Base-by-base conservation (phyloP, 1,140 invertebrate species). In the Oedothorax gibbosus region DNA sequence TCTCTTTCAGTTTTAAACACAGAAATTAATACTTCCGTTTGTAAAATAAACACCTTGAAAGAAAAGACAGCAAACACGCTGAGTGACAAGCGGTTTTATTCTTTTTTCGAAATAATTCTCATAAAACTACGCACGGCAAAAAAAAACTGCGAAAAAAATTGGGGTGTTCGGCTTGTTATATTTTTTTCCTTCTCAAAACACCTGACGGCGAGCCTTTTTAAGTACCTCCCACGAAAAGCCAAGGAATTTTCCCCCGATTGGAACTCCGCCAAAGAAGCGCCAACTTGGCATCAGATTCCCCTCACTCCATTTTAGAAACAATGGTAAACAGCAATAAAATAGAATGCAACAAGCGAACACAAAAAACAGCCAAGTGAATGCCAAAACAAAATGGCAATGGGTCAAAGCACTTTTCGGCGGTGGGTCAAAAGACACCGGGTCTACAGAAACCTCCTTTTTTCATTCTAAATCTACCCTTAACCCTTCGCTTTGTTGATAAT, bases 311-410 rank as follows among this genome's bases (percentile, higher is more conserved):
- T 68, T 79, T 79, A 79, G 77, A 66, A 79, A 79, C 77, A 79
- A 79, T 68, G 64, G 77, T 68, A 79, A 79, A 79, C 50, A 68
- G 50, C 62, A 79, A 79, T 79, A 79, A 79, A 66, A 79, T 18
- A 53, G 20, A 62, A 71, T 71, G 69, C 50, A 18, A 15, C 15
- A 51, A 8, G 14, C 7, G 15, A n/a, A 51, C 18, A 53, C n/a
- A 69, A 69, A 49, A 51, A 12, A 69, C 49, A 71, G 11, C n/a
- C 15, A n/a, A 8, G n/a, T 51, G 54, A 53, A 71, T 71, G 69
- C 54, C 69, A 51, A 54, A 51, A 51, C 21, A 62, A 79, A 79
- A 79, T 79, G 77, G 64, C 77, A 50, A 49, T 6, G 77, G 77
- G 77, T 79, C 77, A 79, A 79, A 79, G 77, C 77, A 79, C 77